Base-by-base conservation (phyloP, 1,140 invertebrate species). In the Thaumetopoea pityocampa region DNA sequence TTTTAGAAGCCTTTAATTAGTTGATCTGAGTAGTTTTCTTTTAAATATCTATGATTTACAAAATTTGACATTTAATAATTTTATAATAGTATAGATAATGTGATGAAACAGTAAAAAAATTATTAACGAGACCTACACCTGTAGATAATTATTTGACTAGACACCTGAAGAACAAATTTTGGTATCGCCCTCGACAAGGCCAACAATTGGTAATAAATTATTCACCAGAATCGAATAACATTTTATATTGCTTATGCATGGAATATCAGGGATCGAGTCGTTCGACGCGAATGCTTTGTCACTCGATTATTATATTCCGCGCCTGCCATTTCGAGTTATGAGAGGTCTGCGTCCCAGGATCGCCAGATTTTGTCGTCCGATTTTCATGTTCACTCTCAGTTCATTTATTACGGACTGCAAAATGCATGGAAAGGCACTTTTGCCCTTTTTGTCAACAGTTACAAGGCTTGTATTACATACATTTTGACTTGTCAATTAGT, bases 151-250 rank as follows among this genome's bases (percentile, higher is more conserved):
- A 48, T 42, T 52, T 47, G 43, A 60, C 57, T 35, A 46, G 64
- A 57, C 57, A 67, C 66, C 55, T 56, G 63, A 30, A 32, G 40
- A 56, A 51, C 45, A 49, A 55, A 59, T 35, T 53, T 52, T 12
- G 34, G 42, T 41, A 34, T 42, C 27, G 42, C 36, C 14, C 30
- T 26, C 42, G 28, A 34, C 37, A 27, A 37, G 51, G 54, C 61
- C 54, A 62, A 68, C 62, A 71, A 63, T 70, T 44, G 44, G 34
- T 44, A 38, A 60, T 74, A 74, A 78, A 74, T 72, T 71, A 74
- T 74, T 74, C 67, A 72, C 45, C 42, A 45, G 52, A 51, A 48
- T 44, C 55, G 34, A 66, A 51, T 57, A 41, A 62, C 36, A 66
- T 63, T 66, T 61, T 49, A 63, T 60, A 62, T 67, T 64, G 54